Percentiles rank a stretch among this genome's conserved stretches.
These are phyloP conservation scores for Yponomeuta malinellus DNA, from an alignment of 2,888 invertebrate species.

Conservation along the genomic window DNA sequence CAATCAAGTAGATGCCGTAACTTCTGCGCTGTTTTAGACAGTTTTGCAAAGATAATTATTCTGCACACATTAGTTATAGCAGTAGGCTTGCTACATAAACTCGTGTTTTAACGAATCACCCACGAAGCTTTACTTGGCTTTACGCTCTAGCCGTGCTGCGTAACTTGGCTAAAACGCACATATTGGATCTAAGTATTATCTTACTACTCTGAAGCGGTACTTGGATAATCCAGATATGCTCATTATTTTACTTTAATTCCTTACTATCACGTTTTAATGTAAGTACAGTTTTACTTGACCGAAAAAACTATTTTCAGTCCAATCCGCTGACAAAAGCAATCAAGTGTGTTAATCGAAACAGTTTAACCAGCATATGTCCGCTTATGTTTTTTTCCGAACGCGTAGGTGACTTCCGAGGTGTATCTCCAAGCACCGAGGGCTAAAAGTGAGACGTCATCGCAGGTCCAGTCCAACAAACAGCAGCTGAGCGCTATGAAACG, in stretches of 20 bases:
- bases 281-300: neutral
- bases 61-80: constrained; percentile 56
- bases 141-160: constrained; percentile 3
- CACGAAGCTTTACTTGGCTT: neutral
- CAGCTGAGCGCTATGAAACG: constrained; percentile 90
- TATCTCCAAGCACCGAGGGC: neutral
- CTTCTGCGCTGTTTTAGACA: constrained; percentile 35
- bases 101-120: neutral
- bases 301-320: neutral
- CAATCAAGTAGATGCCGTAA: constrained; percentile 34
- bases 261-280: neutral
- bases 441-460: constrained; percentile 16
- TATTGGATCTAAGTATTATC: neutral
- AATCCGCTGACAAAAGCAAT: neutral
- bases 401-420: neutral
- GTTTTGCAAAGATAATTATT: constrained; percentile 32
- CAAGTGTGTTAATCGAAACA: neutral
- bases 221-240: constrained; percentile 73
- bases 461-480: constrained; percentile 98
- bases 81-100: neutral
- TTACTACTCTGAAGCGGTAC: neutral
- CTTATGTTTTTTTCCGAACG: neutral
- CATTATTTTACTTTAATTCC: constrained; percentile 20
- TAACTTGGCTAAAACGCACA: neutral
- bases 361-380: neutral